Percentiles rank a stretch among this genome's conserved stretches.
phyloP scores from a whole-genome alignment of 1,140 invertebrate species.

The Patella vulgata region DNA sequence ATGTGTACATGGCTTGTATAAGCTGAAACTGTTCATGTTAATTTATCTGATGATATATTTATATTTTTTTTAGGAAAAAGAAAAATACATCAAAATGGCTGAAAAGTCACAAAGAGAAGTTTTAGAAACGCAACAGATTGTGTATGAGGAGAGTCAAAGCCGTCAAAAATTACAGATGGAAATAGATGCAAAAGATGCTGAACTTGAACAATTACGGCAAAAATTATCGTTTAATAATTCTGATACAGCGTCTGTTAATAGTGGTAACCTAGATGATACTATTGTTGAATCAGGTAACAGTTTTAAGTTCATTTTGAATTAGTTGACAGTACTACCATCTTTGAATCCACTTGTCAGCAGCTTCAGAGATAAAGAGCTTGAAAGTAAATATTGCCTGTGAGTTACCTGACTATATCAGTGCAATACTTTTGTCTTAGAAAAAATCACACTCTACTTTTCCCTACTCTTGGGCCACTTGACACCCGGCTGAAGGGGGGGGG shows the following conservation, averaged over 20 bases:
- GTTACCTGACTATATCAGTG: not conserved
- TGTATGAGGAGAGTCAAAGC: conserved; percentile 76
- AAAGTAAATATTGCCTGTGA: not conserved
- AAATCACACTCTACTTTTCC: no score
- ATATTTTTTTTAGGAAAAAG: conserved; percentile 78
- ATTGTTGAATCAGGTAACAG: not conserved
- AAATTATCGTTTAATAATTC: conserved; percentile 73
- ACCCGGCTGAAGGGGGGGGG: no score
- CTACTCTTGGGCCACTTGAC: no score
- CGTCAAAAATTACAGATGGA: conserved; percentile 91
- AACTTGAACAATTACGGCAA: conserved; percentile 91
- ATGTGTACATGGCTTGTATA: not conserved
- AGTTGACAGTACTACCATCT: no score
- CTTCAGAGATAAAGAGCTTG: not conserved
- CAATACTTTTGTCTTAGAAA: no score
- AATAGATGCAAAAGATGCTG: conserved; percentile 93
- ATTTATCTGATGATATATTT: no score
- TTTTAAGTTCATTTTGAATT: no score
- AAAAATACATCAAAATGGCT: conserved; percentile 90
- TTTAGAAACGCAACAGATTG: conserved; percentile 81
- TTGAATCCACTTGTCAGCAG: conserved; percentile 6
- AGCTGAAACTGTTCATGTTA: no score
- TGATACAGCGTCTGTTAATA: conserved; percentile 90
- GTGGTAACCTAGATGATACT: conserved; percentile 69
- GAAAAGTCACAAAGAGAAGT: conserved; percentile 86